Conservation (phyloP, 2,113 vertebrate genomes). For the Aphyosemion australe region DNA sequence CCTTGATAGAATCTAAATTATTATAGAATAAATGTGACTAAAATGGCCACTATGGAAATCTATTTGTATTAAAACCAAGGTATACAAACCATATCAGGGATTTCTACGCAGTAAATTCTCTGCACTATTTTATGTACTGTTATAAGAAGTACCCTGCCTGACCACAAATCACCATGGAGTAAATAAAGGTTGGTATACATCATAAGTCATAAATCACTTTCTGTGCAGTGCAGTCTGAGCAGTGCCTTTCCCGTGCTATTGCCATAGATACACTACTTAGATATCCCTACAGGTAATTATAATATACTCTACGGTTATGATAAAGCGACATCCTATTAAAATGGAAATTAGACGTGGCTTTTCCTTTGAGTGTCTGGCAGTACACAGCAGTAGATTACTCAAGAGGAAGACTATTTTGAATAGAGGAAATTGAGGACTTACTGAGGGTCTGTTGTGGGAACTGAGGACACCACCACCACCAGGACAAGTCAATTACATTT, state of each 20-base stretch:
- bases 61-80: neutral
- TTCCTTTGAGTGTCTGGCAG: constrained; percentile 10
- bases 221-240: constrained; percentile 6
- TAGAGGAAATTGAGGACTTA: constrained; percentile 25
- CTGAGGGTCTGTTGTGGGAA: constrained; percentile 5
- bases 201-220: constrained; percentile 40
- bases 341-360: constrained; percentile 60
- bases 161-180: constrained; percentile 13
- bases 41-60: constrained; percentile 2
- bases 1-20: neutral
- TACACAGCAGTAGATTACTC: constrained; percentile 23
- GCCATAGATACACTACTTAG: constrained; percentile 37
- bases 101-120: neutral
- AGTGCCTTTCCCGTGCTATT: constrained; percentile 4
- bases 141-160: neutral
- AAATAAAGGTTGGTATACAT: constrained; percentile 3
- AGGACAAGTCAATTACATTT: constrained; percentile 36
- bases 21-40: neutral
- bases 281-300: constrained; percentile 40
- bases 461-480: constrained; percentile 14
- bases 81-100: neutral
- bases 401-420: constrained; percentile 29
- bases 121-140: neutral
- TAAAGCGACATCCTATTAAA: constrained; percentile 62
- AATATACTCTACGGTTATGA: constrained; percentile 51